phyloP scores from a whole-genome alignment of 2,888 invertebrate genomes.

The Tubulanus polymorphus region DNA sequence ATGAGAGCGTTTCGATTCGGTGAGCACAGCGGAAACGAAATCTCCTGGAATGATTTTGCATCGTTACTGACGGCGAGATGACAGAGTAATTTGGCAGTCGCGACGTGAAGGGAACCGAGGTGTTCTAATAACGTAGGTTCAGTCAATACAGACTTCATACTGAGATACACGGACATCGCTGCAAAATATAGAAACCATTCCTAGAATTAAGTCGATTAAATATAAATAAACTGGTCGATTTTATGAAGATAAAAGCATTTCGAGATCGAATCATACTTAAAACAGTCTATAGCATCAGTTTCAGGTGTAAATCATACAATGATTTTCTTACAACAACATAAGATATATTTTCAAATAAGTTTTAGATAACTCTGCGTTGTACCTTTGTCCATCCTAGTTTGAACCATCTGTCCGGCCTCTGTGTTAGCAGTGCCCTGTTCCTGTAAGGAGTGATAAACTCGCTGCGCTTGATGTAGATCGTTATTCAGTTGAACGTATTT shows the following conservation, averaged over 20 bases:
- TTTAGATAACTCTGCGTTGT: too few species aligned
- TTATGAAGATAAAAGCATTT: too few species aligned
- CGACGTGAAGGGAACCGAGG: constrained; percentile 72
- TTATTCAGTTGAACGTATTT: constrained; percentile 60
- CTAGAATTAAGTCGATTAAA: too few species aligned
- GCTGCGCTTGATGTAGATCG: constrained; percentile 69
- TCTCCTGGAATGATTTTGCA: constrained; percentile 27
- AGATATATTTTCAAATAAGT: background rate
- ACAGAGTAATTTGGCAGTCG: constrained; percentile 78
- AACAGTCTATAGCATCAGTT: too few species aligned
- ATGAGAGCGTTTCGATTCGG: constrained; percentile 49
- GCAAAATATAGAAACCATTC: too few species aligned
- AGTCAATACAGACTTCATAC: constrained; percentile 63
- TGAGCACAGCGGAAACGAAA: constrained; percentile 45
- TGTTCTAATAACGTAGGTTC: constrained; percentile 70
- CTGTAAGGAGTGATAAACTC: constrained; percentile 67
- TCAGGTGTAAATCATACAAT: too few species aligned
- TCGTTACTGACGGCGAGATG: constrained; percentile 65
- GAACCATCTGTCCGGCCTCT: constrained; percentile 53
- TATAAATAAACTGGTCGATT: too few species aligned
- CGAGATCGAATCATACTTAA: too few species aligned
- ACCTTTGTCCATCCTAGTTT: constrained; percentile 47
- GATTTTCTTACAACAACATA: background rate
- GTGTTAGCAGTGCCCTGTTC: constrained; percentile 57
- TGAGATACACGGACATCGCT: constrained; percentile 47